Percentiles rank a stretch among this genome's conserved stretches.
phyloP scores from a whole-genome alignment of 1,140 invertebrate genomes.

The Bilobella aurantiaca region DNA sequence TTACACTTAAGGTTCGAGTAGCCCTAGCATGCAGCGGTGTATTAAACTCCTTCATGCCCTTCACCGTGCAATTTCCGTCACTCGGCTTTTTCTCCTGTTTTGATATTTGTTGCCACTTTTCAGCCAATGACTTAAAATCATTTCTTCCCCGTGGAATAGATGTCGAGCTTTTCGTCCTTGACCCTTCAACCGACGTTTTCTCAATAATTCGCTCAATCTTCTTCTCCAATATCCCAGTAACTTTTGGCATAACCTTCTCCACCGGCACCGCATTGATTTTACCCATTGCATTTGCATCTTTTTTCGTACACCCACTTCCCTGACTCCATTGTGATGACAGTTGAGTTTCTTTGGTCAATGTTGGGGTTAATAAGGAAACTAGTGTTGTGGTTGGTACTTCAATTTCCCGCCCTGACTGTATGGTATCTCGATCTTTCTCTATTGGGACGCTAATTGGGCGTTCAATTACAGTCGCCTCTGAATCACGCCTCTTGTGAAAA shows the following conservation, averaged over 20 bases:
- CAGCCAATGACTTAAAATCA: slow-evolving; percentile 40
- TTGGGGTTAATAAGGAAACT: slow-evolving; percentile 8
- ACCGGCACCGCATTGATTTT: too few relatives aligned
- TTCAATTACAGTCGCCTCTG: slow-evolving; percentile 31
- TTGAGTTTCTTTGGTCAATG: slow-evolving; percentile 12
- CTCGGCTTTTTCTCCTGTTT: slow-evolving; percentile 28
- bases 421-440: not conserved
- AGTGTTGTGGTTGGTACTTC: not conserved
- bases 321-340: slow-evolving; percentile 7
- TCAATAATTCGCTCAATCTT: slow-evolving; percentile 34
- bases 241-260: slow-evolving; percentile 9
- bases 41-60: not conserved
- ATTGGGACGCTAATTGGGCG: slow-evolving; percentile 15
- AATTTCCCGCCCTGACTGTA: too few relatives aligned
- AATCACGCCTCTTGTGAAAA: slow-evolving; percentile 29
- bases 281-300: too few relatives aligned
- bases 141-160: slow-evolving; percentile 35
- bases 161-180: slow-evolving; percentile 12
- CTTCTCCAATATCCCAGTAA: slow-evolving; percentile 32
- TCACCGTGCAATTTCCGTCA: too few relatives aligned
- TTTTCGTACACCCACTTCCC: slow-evolving; percentile 17
- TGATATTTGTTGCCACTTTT: slow-evolving; percentile 41
- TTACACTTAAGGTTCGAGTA: slow-evolving; percentile 42
- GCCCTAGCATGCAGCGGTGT: slow-evolving; percentile 2
- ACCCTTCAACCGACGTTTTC: slow-evolving; percentile 2